Base-by-base conservation (phyloP, 2,797 vertebrate genomes). In the Gorsachius magnificus region DNA sequence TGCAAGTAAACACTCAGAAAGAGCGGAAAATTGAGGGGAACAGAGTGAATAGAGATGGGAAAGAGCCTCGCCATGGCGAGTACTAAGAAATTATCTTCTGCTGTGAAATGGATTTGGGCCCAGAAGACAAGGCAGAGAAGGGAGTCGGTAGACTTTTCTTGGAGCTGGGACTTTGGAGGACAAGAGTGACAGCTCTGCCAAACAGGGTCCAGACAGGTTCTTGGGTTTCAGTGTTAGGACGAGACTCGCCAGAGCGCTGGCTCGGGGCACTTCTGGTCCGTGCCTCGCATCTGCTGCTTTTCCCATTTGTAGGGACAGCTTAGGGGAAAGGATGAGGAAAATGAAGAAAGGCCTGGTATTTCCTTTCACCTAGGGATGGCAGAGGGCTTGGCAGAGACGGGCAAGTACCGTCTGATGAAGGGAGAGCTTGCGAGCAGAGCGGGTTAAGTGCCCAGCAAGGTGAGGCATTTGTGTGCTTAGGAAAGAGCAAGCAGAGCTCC, bases 251-350 rank as follows among this genome's bases (percentile, higher is more conserved):
- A 13, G 51, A 50, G 35, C 1, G 0, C 12, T 4, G 24, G 65
- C 21, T 71, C 0, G 0, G n/a, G 57, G 17, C 12, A 4, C 17
- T 46, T 79, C 35, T 82, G 35, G 10, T 65, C 48, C 5, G 1
- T 63, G 31, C 38, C 38, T 87, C 71, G 3, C 4, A 19, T 78
- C 35, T 53, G 43, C 48, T 65, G 46, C 56, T 82, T 51, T 56
- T 79, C 22, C 12, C 1, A 0, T 74, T 45, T 63, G 35, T 25
- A 46, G 10, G 48, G 63, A 26, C 2, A 5, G 28, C 10, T 58
- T 11, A 14, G 20, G 38, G 26, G 11, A 88, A 82, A 13, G 17
- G 31, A 20, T 15, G 36, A 71, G 45, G 19, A 51, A 63, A 82
- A 48, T 4, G 4, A 21, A 38, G 50, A 13, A 51, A 19, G 7